These are phyloP conservation scores for Drosophila prostipennis DNA, from an alignment of 2,888 invertebrate genomes.

Conservation along the genomic window DNA sequence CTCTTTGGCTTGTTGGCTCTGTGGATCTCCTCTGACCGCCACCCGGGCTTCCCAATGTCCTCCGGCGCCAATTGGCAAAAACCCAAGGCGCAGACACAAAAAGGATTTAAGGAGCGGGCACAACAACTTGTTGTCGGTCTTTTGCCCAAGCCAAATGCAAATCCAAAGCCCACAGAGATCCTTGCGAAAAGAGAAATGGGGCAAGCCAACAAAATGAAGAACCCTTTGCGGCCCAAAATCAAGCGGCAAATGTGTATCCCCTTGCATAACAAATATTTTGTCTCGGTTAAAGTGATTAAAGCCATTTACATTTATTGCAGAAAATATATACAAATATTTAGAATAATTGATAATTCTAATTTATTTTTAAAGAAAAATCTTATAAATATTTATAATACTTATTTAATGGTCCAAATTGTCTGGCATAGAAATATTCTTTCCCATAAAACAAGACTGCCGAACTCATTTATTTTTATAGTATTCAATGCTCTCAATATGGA, in stretches of 20 bases:
- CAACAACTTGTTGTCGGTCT: slow-evolving; percentile 67
- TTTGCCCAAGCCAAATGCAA: slow-evolving; percentile 32
- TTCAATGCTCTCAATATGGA: background rate
- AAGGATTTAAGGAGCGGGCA: slow-evolving; percentile 8
- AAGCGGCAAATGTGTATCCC: slow-evolving; percentile 11
- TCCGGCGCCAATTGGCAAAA: slow-evolving; percentile 42
- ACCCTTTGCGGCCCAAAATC: slow-evolving; percentile 16
- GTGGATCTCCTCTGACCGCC: slow-evolving; percentile 40
- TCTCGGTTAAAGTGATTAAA: slow-evolving; percentile 2
- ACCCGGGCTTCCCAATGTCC: slow-evolving; percentile 21
- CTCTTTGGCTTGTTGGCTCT: slow-evolving; percentile 61
- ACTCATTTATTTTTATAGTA: background rate
- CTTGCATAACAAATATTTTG: background rate
- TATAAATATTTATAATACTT: too few species aligned
- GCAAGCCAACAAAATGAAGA: slow-evolving; percentile 15
- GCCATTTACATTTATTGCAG: slow-evolving; percentile 2
- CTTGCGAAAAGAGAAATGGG: background rate
- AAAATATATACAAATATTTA: too few species aligned
- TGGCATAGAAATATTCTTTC: background rate
- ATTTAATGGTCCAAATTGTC: too few species aligned
- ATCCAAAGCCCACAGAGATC: slow-evolving; percentile 18
- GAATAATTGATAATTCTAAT: too few species aligned
- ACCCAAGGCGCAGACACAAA: slow-evolving; percentile 10
- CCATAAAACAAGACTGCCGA: background rate
- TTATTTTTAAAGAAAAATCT: too few species aligned